Evolutionary conservation across 2,888 invertebrate genomes (phyloP), one percentile per base, ranked within the genome.

Genomic region (Margaritifera margaritifera): DNA sequence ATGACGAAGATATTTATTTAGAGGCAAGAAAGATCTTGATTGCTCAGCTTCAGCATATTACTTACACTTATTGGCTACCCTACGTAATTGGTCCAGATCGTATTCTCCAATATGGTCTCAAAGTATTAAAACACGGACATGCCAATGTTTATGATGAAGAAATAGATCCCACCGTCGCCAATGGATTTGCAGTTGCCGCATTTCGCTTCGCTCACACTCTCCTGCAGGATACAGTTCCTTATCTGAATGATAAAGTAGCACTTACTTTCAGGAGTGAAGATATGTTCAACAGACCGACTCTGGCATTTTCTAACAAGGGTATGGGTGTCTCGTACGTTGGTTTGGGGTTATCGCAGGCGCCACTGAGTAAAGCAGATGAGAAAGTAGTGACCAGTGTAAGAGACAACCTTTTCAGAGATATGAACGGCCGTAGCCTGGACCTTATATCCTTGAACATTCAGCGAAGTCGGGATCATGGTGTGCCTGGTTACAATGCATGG

Each of bases 171-270:
- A 93, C 95, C 24, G 64, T 79, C 25, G 64, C 75, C 2, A 99
- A 99, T 87, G 96, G 95, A 19, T 99, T 99, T 89, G 98, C 98
- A 0, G 97, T 98, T 0, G 98, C 98, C 8, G 99, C 98, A 0
- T 91, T 99, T 61, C 92, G 98, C 80, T 89, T 99, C 88, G 99
- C 99, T 0, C 99, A 99, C 90, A 95, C 97, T 0, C 97, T 0
- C 91, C 99, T 69, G 97, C 99, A 42, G 42, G 42, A 42, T 42
- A 42, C 42, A 15, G 42, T 42, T 42, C 42, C 42, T 42, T 42
- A 0, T 15, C 15, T 42, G 42, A 42, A 8, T 42, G 42, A 42
- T 2, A 42, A 42, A 15, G 42, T 15, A 11, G 42, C 42, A 42
- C 42, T 42, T 42, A 42, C 42, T 2, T 42, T 42, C 15, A 42